Evolutionary conservation across 2,888 invertebrate species (phyloP), one percentile per base, ranked within the genome.

Genomic region (Euzophera pinguis): DNA sequence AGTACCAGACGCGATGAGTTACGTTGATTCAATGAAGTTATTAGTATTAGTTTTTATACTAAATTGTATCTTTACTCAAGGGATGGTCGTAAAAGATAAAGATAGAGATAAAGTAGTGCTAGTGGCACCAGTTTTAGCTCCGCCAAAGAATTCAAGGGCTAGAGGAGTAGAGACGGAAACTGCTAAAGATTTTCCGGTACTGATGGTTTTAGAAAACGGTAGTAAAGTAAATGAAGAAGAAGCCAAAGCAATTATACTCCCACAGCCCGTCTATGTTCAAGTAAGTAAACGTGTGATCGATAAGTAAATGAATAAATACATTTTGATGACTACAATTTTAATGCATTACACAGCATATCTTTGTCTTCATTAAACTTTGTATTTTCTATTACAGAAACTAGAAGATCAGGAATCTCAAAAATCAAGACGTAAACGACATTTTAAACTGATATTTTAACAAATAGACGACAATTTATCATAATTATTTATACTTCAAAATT

Each of bases 161-260:
- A 65, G 71, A 27, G 43, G 51, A 4, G 35, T 43, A 29, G 59
- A 60, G 1, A 65, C 63, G 13, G 83, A 81, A 57, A 82, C 76
- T 0, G 85, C 88, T 1, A 88, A 86, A 63, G 87, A 87, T 51
- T 89, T 83, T 55, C 83, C 88, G 4, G 57, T 80, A 4, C 55
- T 88, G 2, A 80, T 66, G 66, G 57, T 87, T 42, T 54, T 87
- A 35, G 69, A 75, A n/a, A 67, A 69, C 32, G 70, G 71, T 4
- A 61, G 59, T 42, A 54, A 48, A 7, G 14, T 52, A 8, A 53
- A 60, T 14, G 29, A 12, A 27, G 58, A 61, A 7, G 55, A 57
- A 7, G 39, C 56, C 13, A 58, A 61, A 42, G 57, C 50, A 14
- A 53, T 47, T n/a, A 57, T 53, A 16, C 59, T 71, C 29, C 49